Evolutionary conservation across 2,113 vertebrate genomes (phyloP).

Genomic region (Pelecanoides urinatrix): DNA sequence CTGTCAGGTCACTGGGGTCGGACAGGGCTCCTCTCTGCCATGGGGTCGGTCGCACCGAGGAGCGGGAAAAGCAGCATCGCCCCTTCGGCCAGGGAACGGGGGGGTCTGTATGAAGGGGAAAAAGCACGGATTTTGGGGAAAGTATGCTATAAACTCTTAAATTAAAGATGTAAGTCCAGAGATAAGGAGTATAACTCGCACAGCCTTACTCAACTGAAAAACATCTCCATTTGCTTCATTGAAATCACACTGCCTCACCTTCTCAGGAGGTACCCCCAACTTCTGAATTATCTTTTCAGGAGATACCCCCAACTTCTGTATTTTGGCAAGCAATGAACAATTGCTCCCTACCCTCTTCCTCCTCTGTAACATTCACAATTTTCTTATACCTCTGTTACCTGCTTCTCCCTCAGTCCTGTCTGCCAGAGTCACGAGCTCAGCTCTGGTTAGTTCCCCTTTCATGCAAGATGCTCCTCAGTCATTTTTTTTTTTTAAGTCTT

Average conservation of each 20-base stretch:
- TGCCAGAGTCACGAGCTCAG: background rate
- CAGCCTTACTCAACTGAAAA: background rate
- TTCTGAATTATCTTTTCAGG: background rate
- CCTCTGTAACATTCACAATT: fast-evolving
- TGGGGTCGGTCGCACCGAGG: fast-evolving
- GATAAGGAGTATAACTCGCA: background rate
- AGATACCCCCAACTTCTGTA: background rate
- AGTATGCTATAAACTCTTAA: background rate
- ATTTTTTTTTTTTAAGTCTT: background rate
- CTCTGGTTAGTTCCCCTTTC: background rate
- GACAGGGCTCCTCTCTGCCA: background rate
- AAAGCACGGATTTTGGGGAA: background rate
- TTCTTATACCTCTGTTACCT: fast-evolving
- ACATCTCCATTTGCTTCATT: background rate
- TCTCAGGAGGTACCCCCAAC: background rate
- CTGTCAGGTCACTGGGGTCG: background rate
- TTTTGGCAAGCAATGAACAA: background rate
- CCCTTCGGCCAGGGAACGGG: background rate
- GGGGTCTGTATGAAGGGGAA: fast-evolving
- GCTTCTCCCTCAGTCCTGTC: background rate
- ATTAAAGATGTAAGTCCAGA: background rate
- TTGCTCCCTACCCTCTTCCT: background rate
- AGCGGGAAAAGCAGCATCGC: background rate
- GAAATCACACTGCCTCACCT: background rate
- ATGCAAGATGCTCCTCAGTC: background rate